Evolutionary conservation across 2,113 vertebrate genomes (phyloP).

Genomic region (Pycnonotus jocosus): DNA sequence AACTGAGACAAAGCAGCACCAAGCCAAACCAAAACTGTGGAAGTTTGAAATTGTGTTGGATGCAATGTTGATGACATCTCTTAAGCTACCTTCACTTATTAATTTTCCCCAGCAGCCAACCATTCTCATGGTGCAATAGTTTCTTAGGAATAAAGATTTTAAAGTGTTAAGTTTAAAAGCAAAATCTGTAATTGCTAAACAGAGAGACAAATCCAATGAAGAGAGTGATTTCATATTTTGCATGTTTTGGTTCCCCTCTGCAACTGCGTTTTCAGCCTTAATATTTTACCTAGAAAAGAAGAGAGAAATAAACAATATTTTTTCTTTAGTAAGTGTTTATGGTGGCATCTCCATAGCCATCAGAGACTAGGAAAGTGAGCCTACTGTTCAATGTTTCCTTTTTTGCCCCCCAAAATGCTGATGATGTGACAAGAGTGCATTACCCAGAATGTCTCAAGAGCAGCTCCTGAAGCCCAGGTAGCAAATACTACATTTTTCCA

Average conservation of each 20-base stretch:
- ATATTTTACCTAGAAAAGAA: background rate
- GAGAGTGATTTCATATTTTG: background rate
- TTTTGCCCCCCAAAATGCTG: background rate
- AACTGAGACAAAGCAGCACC: background rate
- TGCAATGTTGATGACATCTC: background rate
- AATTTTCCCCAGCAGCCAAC: background rate
- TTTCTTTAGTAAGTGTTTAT: background rate
- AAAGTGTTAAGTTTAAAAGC: background rate
- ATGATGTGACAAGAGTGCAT: background rate
- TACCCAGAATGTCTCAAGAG: background rate
- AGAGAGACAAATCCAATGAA: background rate
- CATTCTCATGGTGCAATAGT: background rate
- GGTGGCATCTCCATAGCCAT: background rate
- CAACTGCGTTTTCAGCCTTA: background rate
- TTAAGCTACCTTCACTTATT: background rate
- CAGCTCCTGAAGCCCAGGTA: background rate
- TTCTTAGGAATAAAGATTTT: background rate
- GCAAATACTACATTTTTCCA: background rate
- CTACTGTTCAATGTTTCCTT: background rate
- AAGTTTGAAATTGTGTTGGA: background rate
- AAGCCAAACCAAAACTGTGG: background rate
- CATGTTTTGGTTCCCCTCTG: background rate
- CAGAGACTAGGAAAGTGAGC: background rate
- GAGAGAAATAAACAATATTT: background rate
- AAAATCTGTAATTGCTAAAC: background rate